Percentiles rank a stretch among this genome's conserved stretches.
These are phyloP conservation scores for Scylla paramamosain DNA, from an alignment of 1,140 invertebrate species.

Conservation along the genomic window DNA sequence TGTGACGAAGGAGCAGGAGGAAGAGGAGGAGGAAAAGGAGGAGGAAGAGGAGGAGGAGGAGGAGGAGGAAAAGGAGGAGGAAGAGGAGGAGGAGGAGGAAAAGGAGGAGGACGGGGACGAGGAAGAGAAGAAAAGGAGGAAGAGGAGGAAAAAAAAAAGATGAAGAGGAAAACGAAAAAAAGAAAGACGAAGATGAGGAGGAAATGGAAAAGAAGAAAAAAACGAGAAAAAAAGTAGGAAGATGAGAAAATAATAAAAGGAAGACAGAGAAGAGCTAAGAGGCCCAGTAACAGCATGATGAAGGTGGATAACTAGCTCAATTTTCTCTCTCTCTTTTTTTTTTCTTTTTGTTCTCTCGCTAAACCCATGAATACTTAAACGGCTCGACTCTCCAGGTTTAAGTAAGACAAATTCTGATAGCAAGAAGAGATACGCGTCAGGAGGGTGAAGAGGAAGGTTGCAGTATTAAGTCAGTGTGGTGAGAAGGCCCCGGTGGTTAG, in stretches of 20 bases:
- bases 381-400: too few relatives aligned
- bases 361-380: too few relatives aligned
- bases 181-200: background rate
- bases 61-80: background rate
- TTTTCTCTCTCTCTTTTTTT: slow-evolving; percentile 12
- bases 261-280: background rate
- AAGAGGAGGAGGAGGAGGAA: background rate
- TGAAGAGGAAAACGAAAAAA: background rate
- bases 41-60: background rate
- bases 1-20: background rate
- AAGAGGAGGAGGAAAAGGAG: background rate
- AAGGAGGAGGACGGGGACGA: background rate
- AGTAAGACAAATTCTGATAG: too few relatives aligned
- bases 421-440: too few relatives aligned
- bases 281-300: too few relatives aligned
- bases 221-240: background rate
- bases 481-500: too few relatives aligned
- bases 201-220: background rate
- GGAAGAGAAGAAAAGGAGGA: background rate
- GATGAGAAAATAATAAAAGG: background rate
- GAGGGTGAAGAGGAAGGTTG: too few relatives aligned
- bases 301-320: background rate
- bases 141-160: background rate
- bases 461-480: too few relatives aligned
- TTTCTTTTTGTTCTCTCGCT: background rate